phyloP scores from a whole-genome alignment of 2,797 vertebrate species.

The Spatula versicolor region DNA sequence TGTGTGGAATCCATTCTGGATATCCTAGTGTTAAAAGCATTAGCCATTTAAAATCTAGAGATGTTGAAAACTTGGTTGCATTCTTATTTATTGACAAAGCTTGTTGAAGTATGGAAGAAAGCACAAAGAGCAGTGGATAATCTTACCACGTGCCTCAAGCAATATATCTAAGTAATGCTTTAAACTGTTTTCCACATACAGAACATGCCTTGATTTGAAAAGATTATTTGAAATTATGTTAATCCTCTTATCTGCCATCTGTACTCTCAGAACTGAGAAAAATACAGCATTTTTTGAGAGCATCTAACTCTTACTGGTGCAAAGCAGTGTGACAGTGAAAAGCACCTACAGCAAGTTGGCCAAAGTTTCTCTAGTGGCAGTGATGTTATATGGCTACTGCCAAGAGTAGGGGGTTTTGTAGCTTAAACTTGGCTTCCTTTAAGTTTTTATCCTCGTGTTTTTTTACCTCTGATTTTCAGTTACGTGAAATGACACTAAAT shows the following conservation, averaged over 20 bases:
- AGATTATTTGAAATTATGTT: slow-evolving; percentile 35
- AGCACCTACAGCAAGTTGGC: background rate
- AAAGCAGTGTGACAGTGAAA: background rate
- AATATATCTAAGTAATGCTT: background rate
- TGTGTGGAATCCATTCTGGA: background rate
- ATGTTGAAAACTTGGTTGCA: background rate
- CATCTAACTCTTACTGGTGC: background rate
- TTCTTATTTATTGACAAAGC: background rate
- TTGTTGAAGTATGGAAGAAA: background rate
- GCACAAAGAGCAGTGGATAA: background rate
- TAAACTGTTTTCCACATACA: background rate
- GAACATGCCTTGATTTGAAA: background rate
- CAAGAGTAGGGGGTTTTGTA: background rate
- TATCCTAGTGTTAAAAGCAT: background rate
- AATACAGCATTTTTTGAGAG: background rate
- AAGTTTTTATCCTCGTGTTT: background rate
- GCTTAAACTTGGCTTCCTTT: background rate
- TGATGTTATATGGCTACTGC: background rate
- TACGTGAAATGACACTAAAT: background rate
- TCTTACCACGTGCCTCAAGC: background rate
- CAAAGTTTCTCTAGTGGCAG: background rate
- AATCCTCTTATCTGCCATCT: slow-evolving; percentile 44
- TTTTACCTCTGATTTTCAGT: background rate
- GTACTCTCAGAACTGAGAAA: background rate
- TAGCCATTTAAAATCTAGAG: background rate